phyloP scores from a whole-genome alignment of 1,140 invertebrate species.

The Coenobita brevimanus region DNA sequence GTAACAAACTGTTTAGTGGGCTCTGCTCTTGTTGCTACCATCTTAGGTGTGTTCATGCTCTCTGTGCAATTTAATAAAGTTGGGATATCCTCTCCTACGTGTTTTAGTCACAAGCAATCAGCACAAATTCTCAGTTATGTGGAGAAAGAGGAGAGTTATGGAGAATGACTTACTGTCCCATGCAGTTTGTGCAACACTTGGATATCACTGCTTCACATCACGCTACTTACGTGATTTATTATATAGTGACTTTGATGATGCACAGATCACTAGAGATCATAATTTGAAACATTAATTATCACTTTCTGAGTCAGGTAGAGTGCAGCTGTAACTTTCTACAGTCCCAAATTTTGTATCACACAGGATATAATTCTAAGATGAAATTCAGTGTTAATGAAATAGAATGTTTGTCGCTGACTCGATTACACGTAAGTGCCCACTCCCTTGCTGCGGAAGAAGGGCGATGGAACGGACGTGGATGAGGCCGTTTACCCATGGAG shows the following conservation, averaged over 20 bases:
- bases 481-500: too few species aligned
- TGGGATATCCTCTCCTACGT: neutral
- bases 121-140: neutral
- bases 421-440: neutral
- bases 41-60: too few species aligned
- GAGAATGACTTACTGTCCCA: neutral
- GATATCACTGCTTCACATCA: neutral
- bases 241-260: neutral
- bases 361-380: neutral
- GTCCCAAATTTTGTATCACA: neutral
- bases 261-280: neutral
- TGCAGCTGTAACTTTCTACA: too few species aligned
- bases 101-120: neutral
- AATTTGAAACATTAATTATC: neutral
- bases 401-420: neutral
- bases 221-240: neutral
- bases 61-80: too few species aligned
- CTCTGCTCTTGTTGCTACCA: too few species aligned
- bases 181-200: neutral
- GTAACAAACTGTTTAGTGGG: too few species aligned
- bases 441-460: neutral
- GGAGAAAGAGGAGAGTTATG: conserved; percentile 4
- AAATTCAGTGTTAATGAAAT: neutral
- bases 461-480: too few species aligned
- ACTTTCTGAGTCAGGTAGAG: neutral